Base-by-base conservation (phyloP, 2,888 invertebrate species). In the Leptopilina drosophilae region DNA sequence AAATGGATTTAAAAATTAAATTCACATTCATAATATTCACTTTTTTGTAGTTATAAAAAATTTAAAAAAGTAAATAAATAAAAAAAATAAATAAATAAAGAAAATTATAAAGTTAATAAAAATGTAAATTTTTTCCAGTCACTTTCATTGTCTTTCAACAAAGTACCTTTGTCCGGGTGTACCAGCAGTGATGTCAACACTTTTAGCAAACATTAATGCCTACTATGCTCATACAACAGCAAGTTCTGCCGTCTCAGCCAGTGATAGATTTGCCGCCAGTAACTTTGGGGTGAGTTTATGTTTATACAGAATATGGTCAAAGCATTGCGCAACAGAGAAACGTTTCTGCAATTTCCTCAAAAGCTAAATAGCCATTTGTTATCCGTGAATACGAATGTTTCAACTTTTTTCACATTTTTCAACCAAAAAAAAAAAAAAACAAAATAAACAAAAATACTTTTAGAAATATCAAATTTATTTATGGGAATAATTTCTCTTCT, bases 141-240 rank as follows among this genome's bases (percentile, higher is more conserved):
- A 99, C 93, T 99, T 99, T 93, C 99, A 99, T 93, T 99, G 99
- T 93, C 95, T 99, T 83, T 99, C 99, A 78, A 99, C 99, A 77
- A 99, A 99, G 94, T 99, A 99, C 93, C 95, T 99, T 86, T 99
- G 99, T 92, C 97, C 98, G n/a, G 98, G 99, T 81, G 99, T 99
- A 11, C 99, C 99, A 14, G 99, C 99, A 12, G 98, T 99, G 56
- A 99, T 99, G 98, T 98, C 98, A 85, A 99, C 98, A 73, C 94
- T 99, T 3, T 93, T 99, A 86, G 99, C 99, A 77, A 99, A 99
- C 93, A 99, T 99, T 90, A 99, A 99, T 92, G 99, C 99, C 83
- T 99, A 98, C 93, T 98, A 99, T 93, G 98, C 99, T 88, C 98
- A 98, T 90, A 99, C 99, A 0, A 99, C 99, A 42, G 98, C 98